Base-by-base conservation (phyloP, 2,888 invertebrate species). In the Antheraea yamamai region DNA sequence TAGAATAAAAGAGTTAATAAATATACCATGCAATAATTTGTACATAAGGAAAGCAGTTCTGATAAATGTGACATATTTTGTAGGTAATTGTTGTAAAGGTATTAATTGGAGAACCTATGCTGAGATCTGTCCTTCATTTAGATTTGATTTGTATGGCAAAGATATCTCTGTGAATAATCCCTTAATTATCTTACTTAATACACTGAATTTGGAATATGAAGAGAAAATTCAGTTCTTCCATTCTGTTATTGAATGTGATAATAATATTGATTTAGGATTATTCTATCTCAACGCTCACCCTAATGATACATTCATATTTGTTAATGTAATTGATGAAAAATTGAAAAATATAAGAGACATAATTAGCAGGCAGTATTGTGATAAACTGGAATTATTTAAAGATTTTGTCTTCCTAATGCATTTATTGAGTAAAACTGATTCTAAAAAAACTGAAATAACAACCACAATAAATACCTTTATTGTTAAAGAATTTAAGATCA, bases 11-110 rank as follows among this genome's bases (percentile, higher is more conserved):
- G 85, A 89, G 23, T 84, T 94, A 75, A 79, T 91, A 18, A 92
- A 91, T 82, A 81, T 89, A 72, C 87, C 90, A 2, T 94, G 93
- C 79, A 94, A 92, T 77, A 91, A 87, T 83, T 78, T 91, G n/a
- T 79, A 88, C 4, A 81, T 94, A 71, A 89, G 92, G 79, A 91
- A 88, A 82, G 91, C 90, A 64, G 79, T 90, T 30, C 84, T 87
- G 72, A 78, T 85, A 1, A 91, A 94, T 77, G 80, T 93, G 20
- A 80, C 88, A 58, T 61, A 84, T 74, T 89, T 93, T 80, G 78
- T 92, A 74, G 87, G 84, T 7, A 88, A 88, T 47, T 85, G 85
- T 77, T 89, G 85, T 77, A 81, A 76, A 75, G 79, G 80, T 2
- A 77, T 91, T 0, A 75, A 82, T 72, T 92, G 91, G 90, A 85